Conservation (phyloP, 2,113 vertebrate species). For the Chrysochloris asiatica region DNA sequence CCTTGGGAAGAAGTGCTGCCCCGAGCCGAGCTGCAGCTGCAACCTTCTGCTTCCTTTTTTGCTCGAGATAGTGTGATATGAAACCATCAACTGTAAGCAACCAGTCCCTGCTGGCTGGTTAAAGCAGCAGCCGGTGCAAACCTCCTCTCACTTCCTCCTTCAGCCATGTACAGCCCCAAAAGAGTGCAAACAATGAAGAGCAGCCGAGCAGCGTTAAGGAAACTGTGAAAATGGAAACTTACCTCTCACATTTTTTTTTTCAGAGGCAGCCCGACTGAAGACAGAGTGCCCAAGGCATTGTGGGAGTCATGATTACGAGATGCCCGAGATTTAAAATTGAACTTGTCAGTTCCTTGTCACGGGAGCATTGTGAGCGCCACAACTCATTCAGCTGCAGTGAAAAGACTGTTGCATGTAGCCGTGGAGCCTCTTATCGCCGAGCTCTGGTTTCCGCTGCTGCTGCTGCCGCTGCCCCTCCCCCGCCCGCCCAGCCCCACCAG, state of each 20-base stretch:
- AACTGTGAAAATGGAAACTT: slow-evolving; percentile 70
- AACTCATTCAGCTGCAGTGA: slow-evolving; percentile 73
- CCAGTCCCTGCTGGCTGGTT: not conserved
- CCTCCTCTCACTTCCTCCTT: slow-evolving; percentile 46
- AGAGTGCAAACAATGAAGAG: not conserved
- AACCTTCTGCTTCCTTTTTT: slow-evolving; percentile 55
- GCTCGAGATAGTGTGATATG: not conserved
- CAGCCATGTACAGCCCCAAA: not conserved
- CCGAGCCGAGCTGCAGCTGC: slow-evolving; percentile 57
- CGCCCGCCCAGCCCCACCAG: slow-evolving; percentile 79
- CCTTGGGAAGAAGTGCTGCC: slow-evolving; percentile 32
- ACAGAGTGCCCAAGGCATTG: slow-evolving; percentile 80
- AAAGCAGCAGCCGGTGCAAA: not conserved
- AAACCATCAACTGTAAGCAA: not conserved
- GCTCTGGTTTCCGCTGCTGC: slow-evolving; percentile 81
- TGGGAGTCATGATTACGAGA: slow-evolving; percentile 77
- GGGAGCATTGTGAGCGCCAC: slow-evolving; percentile 76
- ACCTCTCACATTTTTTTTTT: slow-evolving; percentile 84
- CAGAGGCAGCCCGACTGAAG: slow-evolving; percentile 75
- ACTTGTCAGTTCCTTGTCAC: slow-evolving; percentile 75
- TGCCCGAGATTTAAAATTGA: slow-evolving; percentile 61
- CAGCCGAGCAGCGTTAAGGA: not conserved
- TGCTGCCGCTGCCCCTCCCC: slow-evolving; percentile 81
- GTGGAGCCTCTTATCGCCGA: slow-evolving; percentile 81
- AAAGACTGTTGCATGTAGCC: slow-evolving; percentile 70